Conservation (phyloP, 2,113 vertebrate genomes). For the Uropsilus gracilis region DNA sequence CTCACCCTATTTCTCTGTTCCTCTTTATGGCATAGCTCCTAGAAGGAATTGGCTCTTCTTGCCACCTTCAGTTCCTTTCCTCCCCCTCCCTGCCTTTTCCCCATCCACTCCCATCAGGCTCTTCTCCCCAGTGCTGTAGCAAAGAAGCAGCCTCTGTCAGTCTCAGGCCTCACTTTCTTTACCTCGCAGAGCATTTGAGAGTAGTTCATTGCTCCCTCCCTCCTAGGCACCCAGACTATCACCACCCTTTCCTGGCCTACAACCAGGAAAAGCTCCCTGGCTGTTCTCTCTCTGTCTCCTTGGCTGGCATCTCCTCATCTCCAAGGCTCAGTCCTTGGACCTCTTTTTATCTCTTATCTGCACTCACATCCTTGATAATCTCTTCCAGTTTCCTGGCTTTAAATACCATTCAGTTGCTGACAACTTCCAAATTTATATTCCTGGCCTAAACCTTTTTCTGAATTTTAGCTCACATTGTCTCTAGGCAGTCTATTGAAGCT, state of each 20-base stretch:
- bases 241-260: not conserved
- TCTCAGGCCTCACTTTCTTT: not conserved
- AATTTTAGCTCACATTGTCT: slow-evolving; percentile 1
- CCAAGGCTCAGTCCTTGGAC: not conserved
- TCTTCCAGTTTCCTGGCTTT: slow-evolving; percentile 8
- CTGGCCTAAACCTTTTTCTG: slow-evolving; percentile 17
- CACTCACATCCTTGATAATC: not conserved
- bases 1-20: not conserved
- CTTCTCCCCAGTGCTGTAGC: not conserved
- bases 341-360: not conserved
- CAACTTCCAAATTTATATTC: not conserved
- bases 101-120: not conserved
- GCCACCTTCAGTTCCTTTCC: not conserved
- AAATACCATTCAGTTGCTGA: not conserved
- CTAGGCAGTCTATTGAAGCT: not conserved
- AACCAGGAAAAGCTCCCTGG: not conserved
- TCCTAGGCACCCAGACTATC: rapidly evolving
- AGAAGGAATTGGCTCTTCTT: not conserved
- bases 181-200: not conserved
- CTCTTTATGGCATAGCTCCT: not conserved
- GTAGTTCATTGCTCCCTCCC: not conserved
- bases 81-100: not conserved
- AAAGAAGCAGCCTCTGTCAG: not conserved
- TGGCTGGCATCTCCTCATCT: not conserved
- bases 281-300: not conserved